Conservation (phyloP, 2,888 invertebrate species). For the Hirtodrosophila alboralis region DNA sequence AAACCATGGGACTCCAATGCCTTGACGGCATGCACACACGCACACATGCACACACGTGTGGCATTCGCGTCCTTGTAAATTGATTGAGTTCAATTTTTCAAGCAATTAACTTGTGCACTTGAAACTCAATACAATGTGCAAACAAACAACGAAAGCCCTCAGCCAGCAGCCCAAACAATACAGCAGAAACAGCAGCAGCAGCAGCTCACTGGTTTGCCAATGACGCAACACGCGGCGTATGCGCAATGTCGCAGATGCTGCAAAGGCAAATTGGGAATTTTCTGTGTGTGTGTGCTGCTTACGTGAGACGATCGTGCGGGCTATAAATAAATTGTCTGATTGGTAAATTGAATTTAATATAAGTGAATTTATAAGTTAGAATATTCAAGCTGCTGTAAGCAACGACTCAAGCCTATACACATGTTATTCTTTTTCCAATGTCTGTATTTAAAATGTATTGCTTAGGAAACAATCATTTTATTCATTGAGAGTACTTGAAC, state of each 20-base stretch:
- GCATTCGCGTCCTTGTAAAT: constrained; percentile 47
- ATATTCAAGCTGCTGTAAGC: too few relatives aligned
- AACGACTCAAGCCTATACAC: too few relatives aligned
- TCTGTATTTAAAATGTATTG: too few relatives aligned
- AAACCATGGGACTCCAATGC: constrained; percentile 9
- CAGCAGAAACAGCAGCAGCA: too few relatives aligned
- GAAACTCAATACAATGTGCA: constrained; percentile 64
- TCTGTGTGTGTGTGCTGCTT: constrained; percentile 4
- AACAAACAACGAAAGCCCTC: constrained; percentile 47
- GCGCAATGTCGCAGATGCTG: constrained; percentile 30
- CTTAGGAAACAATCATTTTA: too few relatives aligned
- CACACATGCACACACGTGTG: not conserved
- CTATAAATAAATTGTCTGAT: constrained; percentile 5
- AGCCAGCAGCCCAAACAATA: constrained; percentile 3
- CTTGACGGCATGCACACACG: not conserved
- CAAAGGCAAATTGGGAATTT: not conserved
- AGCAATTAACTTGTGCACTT: constrained; percentile 72
- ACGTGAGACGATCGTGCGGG: constrained; percentile 23
- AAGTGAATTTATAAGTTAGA: too few relatives aligned
- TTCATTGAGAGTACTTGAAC: too few relatives aligned
- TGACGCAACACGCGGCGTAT: constrained; percentile 39
- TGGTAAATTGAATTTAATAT: constrained; percentile 1
- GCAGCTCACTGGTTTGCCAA: not conserved
- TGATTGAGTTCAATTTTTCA: constrained; percentile 79
- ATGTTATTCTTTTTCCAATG: too few relatives aligned